Evolutionary conservation across 2,113 vertebrate species (phyloP).

Genomic region (Dipodomys spectabilis): DNA sequence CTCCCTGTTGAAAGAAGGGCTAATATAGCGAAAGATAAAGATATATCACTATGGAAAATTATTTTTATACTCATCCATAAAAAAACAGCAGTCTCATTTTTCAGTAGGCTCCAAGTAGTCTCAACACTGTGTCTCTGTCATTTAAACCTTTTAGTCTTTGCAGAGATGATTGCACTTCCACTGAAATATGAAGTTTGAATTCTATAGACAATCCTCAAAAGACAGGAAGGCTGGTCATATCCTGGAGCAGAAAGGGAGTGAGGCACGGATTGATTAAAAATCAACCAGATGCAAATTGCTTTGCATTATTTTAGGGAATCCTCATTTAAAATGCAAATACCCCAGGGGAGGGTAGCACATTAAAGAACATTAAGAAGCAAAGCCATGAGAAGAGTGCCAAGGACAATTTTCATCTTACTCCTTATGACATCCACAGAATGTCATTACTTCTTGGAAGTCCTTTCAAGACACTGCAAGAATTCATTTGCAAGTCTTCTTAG

Average conservation of each 20-base stretch:
- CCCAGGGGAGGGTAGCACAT: not conserved
- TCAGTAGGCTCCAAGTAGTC: constrained; percentile 35
- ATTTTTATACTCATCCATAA: constrained; percentile 34
- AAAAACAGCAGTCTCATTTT: constrained; percentile 36
- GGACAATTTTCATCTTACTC: not conserved
- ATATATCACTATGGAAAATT: constrained; percentile 38
- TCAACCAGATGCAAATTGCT: constrained; percentile 5
- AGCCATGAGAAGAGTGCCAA: not conserved
- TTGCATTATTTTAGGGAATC: constrained; percentile 30
- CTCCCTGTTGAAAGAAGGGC: not conserved
- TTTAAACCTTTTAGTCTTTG: constrained; percentile 28
- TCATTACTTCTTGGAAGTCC: not conserved
- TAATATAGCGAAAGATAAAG: constrained; percentile 45
- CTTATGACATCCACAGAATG: constrained; percentile 21
- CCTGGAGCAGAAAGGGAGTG: not conserved
- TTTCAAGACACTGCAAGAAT: constrained; percentile 33
- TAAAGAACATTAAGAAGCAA: constrained; percentile 32
- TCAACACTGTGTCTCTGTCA: not conserved
- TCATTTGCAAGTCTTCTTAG: constrained; percentile 26
- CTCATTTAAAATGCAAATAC: constrained; percentile 55
- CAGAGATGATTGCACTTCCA: not conserved
- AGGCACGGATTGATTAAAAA: constrained; percentile 33
- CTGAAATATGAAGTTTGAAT: constrained; percentile 8
- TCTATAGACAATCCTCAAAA: not conserved
- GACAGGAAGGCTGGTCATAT: constrained; percentile 7